Percentiles rank a stretch among this genome's conserved stretches.
These are phyloP conservation scores for Xylota sylvarum DNA, from an alignment of 2,888 invertebrate species.

Conservation along the genomic window DNA sequence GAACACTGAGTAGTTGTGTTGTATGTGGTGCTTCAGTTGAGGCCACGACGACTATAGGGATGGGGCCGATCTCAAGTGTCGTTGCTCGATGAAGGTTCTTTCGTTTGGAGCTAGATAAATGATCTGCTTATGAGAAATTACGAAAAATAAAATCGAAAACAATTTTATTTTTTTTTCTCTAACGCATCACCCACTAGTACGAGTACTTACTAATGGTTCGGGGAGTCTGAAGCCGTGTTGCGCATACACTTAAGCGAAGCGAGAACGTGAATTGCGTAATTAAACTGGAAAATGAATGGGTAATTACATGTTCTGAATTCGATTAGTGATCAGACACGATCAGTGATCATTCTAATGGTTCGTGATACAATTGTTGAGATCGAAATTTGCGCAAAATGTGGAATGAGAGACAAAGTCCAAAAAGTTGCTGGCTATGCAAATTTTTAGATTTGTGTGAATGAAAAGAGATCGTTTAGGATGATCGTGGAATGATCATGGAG, in stretches of 20 bases:
- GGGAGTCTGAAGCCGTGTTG: slow-evolving; percentile 18
- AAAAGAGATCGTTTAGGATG: not conserved
- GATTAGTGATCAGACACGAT: slow-evolving; percentile 43
- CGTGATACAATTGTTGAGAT: slow-evolving; percentile 53
- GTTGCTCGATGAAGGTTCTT: slow-evolving; percentile 52
- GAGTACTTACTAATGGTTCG: not conserved
- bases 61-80: slow-evolving; percentile 32
- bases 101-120: slow-evolving; percentile 44
- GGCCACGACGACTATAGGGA: slow-evolving; percentile 4
- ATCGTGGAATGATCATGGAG: not conserved
- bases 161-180: slow-evolving; percentile 10
- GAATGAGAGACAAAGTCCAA: slow-evolving; percentile 13
- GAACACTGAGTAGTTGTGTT: not conserved
- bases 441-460: not conserved
- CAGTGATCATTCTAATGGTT: slow-evolving; percentile 48
- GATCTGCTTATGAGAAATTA: slow-evolving; percentile 45
- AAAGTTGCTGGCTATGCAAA: not conserved
- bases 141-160: slow-evolving; percentile 14
- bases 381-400: slow-evolving; percentile 22
- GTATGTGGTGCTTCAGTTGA: slow-evolving; percentile 22
- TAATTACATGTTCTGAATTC: slow-evolving; percentile 70
- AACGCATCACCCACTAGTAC: slow-evolving; percentile 26
- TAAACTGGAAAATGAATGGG: slow-evolving; percentile 67
- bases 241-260: slow-evolving; percentile 37
- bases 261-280: slow-evolving; percentile 67